Evolutionary conservation across 2,888 invertebrate genomes (phyloP).

Genomic region (Eupeodes luniger): DNA sequence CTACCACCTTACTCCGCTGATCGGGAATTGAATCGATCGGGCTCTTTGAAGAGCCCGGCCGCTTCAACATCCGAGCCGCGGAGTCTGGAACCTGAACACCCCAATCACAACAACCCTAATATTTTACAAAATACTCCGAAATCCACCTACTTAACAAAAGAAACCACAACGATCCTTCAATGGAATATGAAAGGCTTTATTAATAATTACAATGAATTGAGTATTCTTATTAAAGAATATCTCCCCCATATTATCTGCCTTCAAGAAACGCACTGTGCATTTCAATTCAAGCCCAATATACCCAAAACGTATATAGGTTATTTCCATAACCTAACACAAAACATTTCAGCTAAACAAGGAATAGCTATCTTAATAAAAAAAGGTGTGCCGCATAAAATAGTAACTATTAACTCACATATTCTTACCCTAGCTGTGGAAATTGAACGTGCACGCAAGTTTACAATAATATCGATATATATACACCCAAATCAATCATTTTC

Average conservation of each 20-base stretch:
- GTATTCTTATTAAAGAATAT: constrained; percentile 15
- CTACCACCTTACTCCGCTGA: no score
- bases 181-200: constrained; percentile 6
- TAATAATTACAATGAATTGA: constrained; percentile 10
- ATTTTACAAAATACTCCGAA: background rate
- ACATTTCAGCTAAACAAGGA: background rate
- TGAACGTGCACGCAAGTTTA: no score
- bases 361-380: constrained; percentile 17
- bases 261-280: constrained; percentile 4
- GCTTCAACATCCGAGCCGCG: background rate
- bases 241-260: background rate
- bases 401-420: no score
- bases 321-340: background rate
- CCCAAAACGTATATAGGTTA: constrained; percentile 6
- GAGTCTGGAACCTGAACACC: background rate
- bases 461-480: constrained; percentile 24
- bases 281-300: background rate
- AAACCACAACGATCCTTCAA: background rate
- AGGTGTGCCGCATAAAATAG: background rate
- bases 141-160: background rate
- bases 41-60: background rate
- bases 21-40: background rate
- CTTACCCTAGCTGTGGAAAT: no score
- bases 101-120: background rate
- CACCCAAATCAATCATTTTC: constrained; percentile 17